Conservation (phyloP, 1,140 invertebrate genomes). For the Wasmannia auropunctata region DNA sequence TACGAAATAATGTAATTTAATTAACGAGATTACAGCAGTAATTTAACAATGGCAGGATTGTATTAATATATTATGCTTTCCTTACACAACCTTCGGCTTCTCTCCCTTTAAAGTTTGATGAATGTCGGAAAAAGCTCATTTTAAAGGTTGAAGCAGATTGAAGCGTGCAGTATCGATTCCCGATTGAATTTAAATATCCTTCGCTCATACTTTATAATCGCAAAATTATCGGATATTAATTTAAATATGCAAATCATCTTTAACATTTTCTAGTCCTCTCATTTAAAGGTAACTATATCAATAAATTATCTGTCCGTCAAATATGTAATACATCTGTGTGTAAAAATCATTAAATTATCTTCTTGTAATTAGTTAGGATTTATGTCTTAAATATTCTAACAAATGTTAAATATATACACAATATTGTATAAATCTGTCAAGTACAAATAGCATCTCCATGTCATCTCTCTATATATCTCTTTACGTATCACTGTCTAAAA, state of each 20-base stretch:
- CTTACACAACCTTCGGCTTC: neutral
- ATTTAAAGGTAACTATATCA: conserved; percentile 10
- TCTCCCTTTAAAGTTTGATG: conserved; percentile 43
- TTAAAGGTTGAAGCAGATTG: conserved; percentile 34
- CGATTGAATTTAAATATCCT: conserved; percentile 48
- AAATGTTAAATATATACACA: neutral
- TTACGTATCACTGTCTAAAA: neutral
- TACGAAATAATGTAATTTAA: neutral
- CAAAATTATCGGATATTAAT: conserved; percentile 48
- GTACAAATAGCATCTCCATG: neutral
- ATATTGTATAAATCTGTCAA: neutral
- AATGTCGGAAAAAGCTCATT: conserved; percentile 44
- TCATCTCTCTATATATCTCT: neutral
- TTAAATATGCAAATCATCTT: conserved; percentile 30
- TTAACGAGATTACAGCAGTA: neutral
- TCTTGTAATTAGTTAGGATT: neutral
- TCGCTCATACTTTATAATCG: conserved; percentile 41
- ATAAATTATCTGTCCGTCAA: neutral
- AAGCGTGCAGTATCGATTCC: conserved; percentile 33
- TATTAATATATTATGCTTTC: conserved; percentile 17
- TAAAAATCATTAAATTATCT: neutral
- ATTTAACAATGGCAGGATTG: neutral
- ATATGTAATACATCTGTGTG: neutral
- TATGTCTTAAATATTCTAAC: neutral
- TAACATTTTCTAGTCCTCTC: neutral